Conservation (phyloP, 2,888 invertebrate genomes). For the Autographa pulchrina region DNA sequence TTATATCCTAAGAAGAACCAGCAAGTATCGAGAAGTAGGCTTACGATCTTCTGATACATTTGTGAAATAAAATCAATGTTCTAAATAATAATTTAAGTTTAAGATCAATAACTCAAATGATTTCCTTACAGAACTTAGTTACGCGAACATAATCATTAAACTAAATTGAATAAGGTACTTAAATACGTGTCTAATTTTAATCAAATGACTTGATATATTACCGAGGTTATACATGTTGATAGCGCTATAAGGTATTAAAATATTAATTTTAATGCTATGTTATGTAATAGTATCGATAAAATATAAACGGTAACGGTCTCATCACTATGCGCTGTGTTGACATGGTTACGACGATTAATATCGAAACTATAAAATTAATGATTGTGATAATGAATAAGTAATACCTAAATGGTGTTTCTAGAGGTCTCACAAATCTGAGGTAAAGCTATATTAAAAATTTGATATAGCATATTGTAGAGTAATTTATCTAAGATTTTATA, state of each 20-base stretch:
- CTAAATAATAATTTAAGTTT: background rate
- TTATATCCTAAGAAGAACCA: no score
- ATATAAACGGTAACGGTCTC: conserved; percentile 10
- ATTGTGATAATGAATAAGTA: background rate
- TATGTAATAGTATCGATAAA: conserved; percentile 6
- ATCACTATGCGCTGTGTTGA: conserved; percentile 8
- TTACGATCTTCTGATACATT: no score
- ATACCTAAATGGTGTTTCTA: background rate
- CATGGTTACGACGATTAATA: conserved; percentile 13
- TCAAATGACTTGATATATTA: background rate
- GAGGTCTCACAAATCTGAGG: background rate
- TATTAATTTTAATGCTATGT: background rate
- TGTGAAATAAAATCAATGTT: background rate
- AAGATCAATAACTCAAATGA: background rate
- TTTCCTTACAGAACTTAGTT: background rate
- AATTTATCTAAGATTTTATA: background rate
- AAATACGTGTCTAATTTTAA: conserved; percentile 4
- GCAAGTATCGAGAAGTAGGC: no score
- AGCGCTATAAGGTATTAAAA: background rate
- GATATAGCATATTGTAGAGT: no score
- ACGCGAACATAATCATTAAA: background rate
- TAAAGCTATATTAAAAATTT: no score
- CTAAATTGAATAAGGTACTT: background rate
- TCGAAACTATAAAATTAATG: conserved; percentile 16
- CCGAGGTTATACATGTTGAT: background rate